These are phyloP conservation scores for Drosophila biarmipes DNA, from an alignment of 1,140 invertebrate species.

Conservation along the genomic window DNA sequence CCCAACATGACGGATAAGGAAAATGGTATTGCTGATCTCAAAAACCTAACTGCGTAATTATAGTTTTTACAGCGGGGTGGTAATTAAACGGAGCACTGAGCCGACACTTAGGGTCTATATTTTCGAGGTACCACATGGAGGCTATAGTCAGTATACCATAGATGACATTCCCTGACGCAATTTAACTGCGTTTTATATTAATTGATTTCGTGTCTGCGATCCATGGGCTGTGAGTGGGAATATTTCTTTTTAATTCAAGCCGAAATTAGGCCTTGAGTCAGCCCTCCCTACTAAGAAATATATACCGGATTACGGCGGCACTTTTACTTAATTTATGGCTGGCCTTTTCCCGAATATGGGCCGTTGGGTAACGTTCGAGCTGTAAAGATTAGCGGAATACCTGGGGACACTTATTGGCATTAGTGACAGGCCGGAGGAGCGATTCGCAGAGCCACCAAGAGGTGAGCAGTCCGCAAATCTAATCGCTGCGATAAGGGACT, in stretches of 20 bases:
- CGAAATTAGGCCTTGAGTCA: neutral
- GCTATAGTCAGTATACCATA: no score
- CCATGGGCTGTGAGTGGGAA: neutral
- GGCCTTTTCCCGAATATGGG: slow-evolving; percentile 4
- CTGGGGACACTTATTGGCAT: slow-evolving; percentile 23
- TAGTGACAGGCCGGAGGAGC: neutral
- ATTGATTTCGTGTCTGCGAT: neutral
- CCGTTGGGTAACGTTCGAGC: slow-evolving; percentile 32
- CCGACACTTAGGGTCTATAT: slow-evolving; percentile 1
- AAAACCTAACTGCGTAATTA: neutral
- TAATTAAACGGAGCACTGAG: slow-evolving; percentile 17
- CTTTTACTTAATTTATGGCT: slow-evolving; percentile 9
- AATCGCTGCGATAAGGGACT: slow-evolving; percentile 32
- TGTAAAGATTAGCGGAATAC: slow-evolving; percentile 34
- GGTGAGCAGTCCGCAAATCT: slow-evolving; percentile 32
- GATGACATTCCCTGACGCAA: no score
- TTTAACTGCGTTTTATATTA: slow-evolving; percentile 1
- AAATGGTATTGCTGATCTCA: slow-evolving; percentile 55
- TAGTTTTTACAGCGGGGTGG: slow-evolving; percentile 1
- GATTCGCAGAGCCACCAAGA: slow-evolving; percentile 4
- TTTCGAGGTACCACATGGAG: neutral
- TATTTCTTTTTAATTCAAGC: no score
- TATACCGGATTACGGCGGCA: neutral
- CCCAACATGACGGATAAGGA: slow-evolving; percentile 64
- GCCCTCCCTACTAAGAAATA: neutral